A percentile compares a stretch with the other conserved stretches of the same genome.
These are phyloP conservation scores for Epinotia brunnichana DNA, from an alignment of 2,888 invertebrate species.

Conservation along the genomic window DNA sequence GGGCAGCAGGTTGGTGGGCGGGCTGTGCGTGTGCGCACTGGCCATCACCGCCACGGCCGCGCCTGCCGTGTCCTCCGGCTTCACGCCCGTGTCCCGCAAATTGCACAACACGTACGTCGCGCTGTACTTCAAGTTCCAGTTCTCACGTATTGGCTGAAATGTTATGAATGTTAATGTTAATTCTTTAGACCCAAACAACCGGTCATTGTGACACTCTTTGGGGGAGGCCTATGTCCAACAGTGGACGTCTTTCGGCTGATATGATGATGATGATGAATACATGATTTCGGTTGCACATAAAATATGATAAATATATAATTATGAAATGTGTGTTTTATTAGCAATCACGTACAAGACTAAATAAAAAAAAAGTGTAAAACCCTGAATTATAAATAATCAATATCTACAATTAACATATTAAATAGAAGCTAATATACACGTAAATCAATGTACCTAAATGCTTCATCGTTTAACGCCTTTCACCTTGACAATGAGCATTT, in stretches of 20 bases:
- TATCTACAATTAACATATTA: not conserved
- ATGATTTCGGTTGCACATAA: conserved; percentile 51
- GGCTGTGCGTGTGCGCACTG: conserved; percentile 55
- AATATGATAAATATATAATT: too few species aligned
- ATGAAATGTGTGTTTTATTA: too few species aligned
- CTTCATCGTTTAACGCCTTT: conserved; percentile 82
- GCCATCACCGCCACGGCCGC: conserved; percentile 71
- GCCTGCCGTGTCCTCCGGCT: conserved; percentile 73
- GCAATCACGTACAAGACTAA: too few species aligned
- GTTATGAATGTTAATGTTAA: not conserved
- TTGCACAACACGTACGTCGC: conserved; percentile 95
- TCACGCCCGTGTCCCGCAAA: conserved; percentile 86
- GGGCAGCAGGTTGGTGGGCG: conserved; percentile 71
- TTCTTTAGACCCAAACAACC: not conserved
- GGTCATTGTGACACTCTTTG: too few species aligned
- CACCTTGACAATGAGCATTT: conserved; percentile 88
- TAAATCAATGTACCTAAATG: too few species aligned
- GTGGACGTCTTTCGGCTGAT: too few species aligned
- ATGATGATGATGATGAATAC: too few species aligned
- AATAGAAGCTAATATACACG: not conserved
- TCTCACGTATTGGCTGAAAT: conserved; percentile 91
- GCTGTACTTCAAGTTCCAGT: conserved; percentile 96
- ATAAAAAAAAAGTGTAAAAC: too few species aligned
- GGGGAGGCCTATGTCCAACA: too few species aligned
- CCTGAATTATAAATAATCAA: too few species aligned